Evolutionary conservation across 1,140 invertebrate species (phyloP).

Genomic region (Calycopis cecrops): DNA sequence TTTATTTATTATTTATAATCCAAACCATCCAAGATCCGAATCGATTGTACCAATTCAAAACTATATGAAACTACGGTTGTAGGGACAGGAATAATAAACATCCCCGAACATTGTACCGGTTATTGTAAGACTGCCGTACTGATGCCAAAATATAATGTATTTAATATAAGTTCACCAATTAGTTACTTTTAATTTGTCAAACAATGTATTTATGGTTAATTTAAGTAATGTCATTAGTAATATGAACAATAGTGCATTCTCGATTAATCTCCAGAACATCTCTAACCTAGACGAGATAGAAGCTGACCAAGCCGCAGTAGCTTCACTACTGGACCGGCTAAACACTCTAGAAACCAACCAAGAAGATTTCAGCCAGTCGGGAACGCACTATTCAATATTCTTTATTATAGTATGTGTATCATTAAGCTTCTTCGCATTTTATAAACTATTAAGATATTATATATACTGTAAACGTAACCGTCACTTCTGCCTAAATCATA

Average conservation of each 20-base stretch:
- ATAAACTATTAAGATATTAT: background rate
- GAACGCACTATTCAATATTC: background rate
- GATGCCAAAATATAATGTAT: too few relatives aligned
- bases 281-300: background rate
- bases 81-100: too few relatives aligned
- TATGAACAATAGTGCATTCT: background rate
- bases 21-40: too few relatives aligned
- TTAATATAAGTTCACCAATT: background rate
- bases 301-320: background rate
- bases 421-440: background rate
- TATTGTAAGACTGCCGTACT: too few relatives aligned
- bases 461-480: background rate
- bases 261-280: background rate
- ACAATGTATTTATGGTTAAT: background rate
- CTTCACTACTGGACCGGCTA: constrained; percentile 1
- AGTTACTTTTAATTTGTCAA: constrained; percentile 1
- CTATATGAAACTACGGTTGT: too few relatives aligned
- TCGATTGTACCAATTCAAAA: too few relatives aligned
- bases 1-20: too few relatives aligned
- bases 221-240: background rate
- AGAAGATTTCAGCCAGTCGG: constrained; percentile 1
- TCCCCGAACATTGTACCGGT: too few relatives aligned
- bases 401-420: background rate
- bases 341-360: background rate
- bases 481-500: background rate